Evolutionary conservation across 2,888 invertebrate species (phyloP).

Genomic region (Copidosoma aretas): DNA sequence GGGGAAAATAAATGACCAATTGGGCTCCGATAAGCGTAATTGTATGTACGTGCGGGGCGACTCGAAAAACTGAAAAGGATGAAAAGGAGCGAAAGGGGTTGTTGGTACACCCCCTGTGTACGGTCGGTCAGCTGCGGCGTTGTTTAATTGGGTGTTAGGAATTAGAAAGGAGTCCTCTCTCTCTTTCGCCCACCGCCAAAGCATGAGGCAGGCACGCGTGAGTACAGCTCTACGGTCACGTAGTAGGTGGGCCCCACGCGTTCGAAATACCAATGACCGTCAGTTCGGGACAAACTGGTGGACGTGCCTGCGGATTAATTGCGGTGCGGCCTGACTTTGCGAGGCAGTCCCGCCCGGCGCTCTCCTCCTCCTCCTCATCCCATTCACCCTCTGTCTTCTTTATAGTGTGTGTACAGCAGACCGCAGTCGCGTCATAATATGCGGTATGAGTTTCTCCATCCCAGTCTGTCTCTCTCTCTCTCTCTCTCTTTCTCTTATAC

Average conservation of each 20-base stretch:
- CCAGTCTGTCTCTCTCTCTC: too few relatives aligned
- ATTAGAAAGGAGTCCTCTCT: constrained; percentile 26
- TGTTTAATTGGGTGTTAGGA: constrained; percentile 41
- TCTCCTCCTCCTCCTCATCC: too few relatives aligned
- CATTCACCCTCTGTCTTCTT: neutral
- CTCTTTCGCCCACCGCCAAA: neutral
- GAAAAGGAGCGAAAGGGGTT: too few relatives aligned
- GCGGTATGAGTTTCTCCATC: constrained; percentile 18
- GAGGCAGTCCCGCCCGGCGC: too few relatives aligned
- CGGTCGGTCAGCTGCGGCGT: constrained; percentile 16
- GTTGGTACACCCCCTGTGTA: neutral
- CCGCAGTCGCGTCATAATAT: constrained; percentile 30
- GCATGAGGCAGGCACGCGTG: constrained; percentile 14
- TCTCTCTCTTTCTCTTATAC: neutral
- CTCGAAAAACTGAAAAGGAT: constrained; percentile 34
- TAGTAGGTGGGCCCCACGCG: constrained; percentile 29
- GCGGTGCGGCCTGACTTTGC: constrained; percentile 17
- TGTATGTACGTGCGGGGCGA: constrained; percentile 3
- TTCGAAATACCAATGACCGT: constrained; percentile 37
- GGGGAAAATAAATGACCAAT: neutral
- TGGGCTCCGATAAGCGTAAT: neutral
- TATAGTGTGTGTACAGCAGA: neutral
- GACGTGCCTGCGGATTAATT: constrained; percentile 38
- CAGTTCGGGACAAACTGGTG: constrained; percentile 33
- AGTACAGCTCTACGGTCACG: constrained; percentile 9